Percentiles rank a stretch among this genome's conserved stretches.
These are phyloP conservation scores for Graptemys geographica DNA, from an alignment of 2,797 vertebrate genomes.

Conservation along the genomic window DNA sequence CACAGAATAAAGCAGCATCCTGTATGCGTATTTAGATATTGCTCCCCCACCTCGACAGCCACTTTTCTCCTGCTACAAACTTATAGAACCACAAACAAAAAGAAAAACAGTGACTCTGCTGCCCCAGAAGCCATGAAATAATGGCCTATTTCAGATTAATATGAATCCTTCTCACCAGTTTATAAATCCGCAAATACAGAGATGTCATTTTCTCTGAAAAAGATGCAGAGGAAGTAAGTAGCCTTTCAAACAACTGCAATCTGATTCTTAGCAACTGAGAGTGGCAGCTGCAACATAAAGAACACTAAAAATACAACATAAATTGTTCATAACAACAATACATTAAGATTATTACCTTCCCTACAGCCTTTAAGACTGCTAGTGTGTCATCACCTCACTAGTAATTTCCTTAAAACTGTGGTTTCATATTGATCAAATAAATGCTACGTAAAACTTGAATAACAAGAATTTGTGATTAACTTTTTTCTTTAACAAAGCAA, in stretches of 20 bases:
- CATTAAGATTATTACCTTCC: constrained; percentile 61
- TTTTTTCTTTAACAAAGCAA: not conserved
- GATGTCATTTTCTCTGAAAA: constrained; percentile 60
- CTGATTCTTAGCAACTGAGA: constrained; percentile 56
- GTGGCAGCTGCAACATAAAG: constrained; percentile 68
- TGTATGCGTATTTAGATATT: not conserved
- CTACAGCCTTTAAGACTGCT: constrained; percentile 38
- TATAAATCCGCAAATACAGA: constrained; percentile 43
- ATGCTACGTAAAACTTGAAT: constrained; percentile 23
- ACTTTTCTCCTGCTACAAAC: constrained; percentile 23
- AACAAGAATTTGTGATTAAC: constrained; percentile 6
- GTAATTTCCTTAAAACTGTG: constrained; percentile 44
- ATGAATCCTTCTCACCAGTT: constrained; percentile 21
- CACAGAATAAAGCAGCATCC: constrained; percentile 2
- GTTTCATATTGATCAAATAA: not conserved
- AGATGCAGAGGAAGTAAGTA: constrained; percentile 57
- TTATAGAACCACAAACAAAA: constrained; percentile 39
- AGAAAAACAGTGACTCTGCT: constrained; percentile 49
- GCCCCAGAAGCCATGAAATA: constrained; percentile 49
- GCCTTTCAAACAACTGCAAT: constrained; percentile 54
- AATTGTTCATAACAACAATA: constrained; percentile 47
- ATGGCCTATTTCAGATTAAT: constrained; percentile 48
- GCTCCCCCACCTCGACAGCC: not conserved
- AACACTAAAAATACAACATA: constrained; percentile 72
- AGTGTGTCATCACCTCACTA: constrained; percentile 49